Base-by-base conservation (phyloP, 2,113 vertebrate species). In the Hemiprocne comata region DNA sequence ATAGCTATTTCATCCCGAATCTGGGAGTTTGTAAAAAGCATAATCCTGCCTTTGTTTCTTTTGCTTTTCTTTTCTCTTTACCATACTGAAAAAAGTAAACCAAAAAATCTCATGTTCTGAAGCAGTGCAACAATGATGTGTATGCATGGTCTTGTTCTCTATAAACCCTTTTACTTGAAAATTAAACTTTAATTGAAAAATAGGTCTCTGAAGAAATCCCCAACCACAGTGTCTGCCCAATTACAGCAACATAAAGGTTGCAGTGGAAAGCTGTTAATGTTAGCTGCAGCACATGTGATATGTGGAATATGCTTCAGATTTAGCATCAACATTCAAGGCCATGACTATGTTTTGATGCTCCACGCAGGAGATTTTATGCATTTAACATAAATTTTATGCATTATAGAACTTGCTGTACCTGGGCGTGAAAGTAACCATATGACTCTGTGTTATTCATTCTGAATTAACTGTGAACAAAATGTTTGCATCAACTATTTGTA, bases 141-240 rank as follows among this genome's bases (percentile, higher is more conserved):
- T 1, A 1, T 2, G 3, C 64, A 51, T 10, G 1, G 34, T 70
- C 66, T 92, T 3, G 1, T 75, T 82, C 84, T 62, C n/a, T 92
- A 73, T 79, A 94, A 93, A 89, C 23, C 28, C 54, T 87, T 95
- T 91, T 82, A 74, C 92, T 87, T 85, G 81, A 95, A 95, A 96
- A 93, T 89, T 86, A 93, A 95, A 91, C 34, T 96, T 93, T 95
- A 89, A 90, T 81, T 94, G 94, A 96, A 94, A 78, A 93, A 66
- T 55, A 74, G 73, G 44, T 93, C 89, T 96, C 69, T 51, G 11
- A 88, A 94, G 93, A 94, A 94, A 89, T 86, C 34, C 8, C 55
- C 60, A 61, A 40, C 69, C 46, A 61, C 48, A 65, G 67, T 11
- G 26, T 42, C 83, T 93, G 88, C 71, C 67, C 76, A 80, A 51